phyloP scores from a whole-genome alignment of 2,888 invertebrate species.

The Meta bourneti region DNA sequence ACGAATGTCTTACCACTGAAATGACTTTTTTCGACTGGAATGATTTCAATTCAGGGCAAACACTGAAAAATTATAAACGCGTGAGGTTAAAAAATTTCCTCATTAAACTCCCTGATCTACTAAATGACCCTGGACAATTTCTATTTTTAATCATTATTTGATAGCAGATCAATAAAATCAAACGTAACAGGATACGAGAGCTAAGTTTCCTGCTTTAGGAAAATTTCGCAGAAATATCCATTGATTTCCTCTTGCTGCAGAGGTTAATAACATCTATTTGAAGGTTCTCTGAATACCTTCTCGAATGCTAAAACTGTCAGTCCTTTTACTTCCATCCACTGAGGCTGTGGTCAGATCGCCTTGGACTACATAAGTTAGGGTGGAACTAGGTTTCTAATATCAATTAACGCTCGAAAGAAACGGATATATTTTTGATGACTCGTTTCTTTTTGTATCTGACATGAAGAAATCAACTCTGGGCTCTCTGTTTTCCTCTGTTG shows the following conservation, averaged over 20 bases:
- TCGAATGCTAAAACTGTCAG: background rate
- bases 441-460: background rate
- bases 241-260: conserved; percentile 13
- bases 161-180: conserved; percentile 15
- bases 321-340: conserved; percentile 6
- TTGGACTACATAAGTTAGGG: background rate
- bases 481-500: no score
- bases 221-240: conserved; percentile 15
- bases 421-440: background rate
- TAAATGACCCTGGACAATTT: background rate
- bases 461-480: background rate
- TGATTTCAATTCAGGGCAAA: no score
- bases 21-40: no score
- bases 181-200: conserved; percentile 3
- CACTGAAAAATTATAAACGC: no score
- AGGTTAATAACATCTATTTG: conserved; percentile 9
- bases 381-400: no score
- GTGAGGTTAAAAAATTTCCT: background rate
- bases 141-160: background rate
- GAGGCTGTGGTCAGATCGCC: conserved; percentile 9
- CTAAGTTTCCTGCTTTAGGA: conserved; percentile 11
- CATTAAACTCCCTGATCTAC: background rate
- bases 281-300: background rate
- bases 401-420: no score
- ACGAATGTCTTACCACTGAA: no score